A percentile compares a stretch with the other conserved stretches of the same genome.
Evolutionary conservation across 2,888 invertebrate genomes (phyloP).

Genomic region (Nomada flava): DNA sequence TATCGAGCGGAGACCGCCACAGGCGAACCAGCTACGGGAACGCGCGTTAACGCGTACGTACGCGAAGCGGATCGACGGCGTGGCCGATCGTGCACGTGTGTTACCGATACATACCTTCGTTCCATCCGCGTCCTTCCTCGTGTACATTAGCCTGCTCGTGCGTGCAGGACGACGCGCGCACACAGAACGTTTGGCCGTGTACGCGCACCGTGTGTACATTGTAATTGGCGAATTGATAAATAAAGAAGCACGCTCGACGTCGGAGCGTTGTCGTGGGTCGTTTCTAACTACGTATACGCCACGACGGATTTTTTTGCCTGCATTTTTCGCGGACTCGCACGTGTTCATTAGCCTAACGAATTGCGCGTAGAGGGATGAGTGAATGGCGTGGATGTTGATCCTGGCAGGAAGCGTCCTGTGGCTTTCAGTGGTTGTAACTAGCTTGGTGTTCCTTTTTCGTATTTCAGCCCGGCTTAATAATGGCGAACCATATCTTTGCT

Average conservation of each 20-base stretch:
- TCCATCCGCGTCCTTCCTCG: conserved; percentile 54
- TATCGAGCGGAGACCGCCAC: conserved; percentile 60
- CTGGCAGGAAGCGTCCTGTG: not conserved
- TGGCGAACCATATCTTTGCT: too few species aligned
- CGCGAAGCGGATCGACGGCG: conserved; percentile 51
- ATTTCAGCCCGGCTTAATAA: too few species aligned
- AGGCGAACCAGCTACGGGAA: conserved; percentile 55
- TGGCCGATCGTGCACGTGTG: conserved; percentile 60
- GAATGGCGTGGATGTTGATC: not conserved
- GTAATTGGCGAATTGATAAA: conserved; percentile 38
- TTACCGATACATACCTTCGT: conserved; percentile 44
- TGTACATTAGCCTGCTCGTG: conserved; percentile 41
- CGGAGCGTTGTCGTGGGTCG: not conserved
- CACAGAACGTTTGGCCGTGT: not conserved
- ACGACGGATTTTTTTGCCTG: not conserved
- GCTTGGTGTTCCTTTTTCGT: too few species aligned
- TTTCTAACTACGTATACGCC: not conserved
- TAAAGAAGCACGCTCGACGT: not conserved
- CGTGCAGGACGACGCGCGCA: conserved; percentile 2
- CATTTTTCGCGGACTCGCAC: not conserved
- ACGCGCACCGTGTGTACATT: not conserved
- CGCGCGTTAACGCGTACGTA: conserved; percentile 68
- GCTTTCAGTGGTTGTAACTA: too few species aligned
- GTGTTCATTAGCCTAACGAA: conserved; percentile 29
- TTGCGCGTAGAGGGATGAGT: not conserved